Percentiles rank a stretch among this genome's conserved stretches.
Evolutionary conservation across 2,888 invertebrate genomes (phyloP).

Genomic region (Calameuta filiformis): DNA sequence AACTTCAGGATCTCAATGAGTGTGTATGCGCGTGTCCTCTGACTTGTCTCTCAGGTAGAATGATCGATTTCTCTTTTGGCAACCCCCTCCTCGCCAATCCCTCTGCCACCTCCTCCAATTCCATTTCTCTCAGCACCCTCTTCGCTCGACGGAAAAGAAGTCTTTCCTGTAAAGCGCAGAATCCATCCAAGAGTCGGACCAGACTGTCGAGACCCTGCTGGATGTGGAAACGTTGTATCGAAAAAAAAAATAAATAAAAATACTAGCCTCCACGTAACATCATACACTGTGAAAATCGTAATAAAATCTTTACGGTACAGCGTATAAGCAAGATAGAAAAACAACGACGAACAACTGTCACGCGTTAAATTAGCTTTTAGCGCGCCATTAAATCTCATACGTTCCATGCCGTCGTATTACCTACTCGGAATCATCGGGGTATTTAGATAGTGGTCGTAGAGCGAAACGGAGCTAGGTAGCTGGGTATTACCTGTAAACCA

Average conservation of each 20-base stretch:
- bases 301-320: not conserved
- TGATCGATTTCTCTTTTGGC: not conserved
- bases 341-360: not conserved
- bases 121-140: not conserved
- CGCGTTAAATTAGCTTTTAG: not conserved
- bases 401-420: not conserved
- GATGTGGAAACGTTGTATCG: not conserved
- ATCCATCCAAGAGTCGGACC: not conserved
- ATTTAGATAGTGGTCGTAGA: not conserved
- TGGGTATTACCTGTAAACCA: not conserved
- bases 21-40: too few relatives aligned
- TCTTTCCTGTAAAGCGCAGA: not conserved
- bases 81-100: not conserved
- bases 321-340: not conserved
- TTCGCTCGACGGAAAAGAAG: not conserved
- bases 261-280: not conserved
- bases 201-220: not conserved
- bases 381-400: not conserved
- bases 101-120: not conserved
- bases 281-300: not conserved
- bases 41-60: not conserved
- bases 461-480: not conserved
- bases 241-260: not conserved
- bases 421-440: not conserved
- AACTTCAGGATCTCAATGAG: not conserved